These are phyloP conservation scores for Apis florea DNA, from an alignment of 1,140 invertebrate genomes.

Conservation along the genomic window DNA sequence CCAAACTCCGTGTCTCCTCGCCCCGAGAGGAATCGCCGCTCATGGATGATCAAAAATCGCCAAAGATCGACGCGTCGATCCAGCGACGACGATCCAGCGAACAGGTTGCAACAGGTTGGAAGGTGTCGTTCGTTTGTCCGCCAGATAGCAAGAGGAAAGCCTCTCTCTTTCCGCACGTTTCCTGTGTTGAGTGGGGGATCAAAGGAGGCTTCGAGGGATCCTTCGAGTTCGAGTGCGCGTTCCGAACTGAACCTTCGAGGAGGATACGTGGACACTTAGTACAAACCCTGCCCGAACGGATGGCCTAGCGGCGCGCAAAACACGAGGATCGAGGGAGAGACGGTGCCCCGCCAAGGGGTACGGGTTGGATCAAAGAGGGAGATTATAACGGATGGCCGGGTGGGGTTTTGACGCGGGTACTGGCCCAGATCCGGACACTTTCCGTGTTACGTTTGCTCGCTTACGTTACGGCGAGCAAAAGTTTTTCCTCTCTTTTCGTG, in stretches of 20 bases:
- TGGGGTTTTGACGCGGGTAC: conserved; percentile 46
- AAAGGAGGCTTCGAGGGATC: conserved; percentile 58
- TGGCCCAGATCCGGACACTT: conserved; percentile 64
- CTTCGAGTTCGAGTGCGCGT: conserved; percentile 75
- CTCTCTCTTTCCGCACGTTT: conserved; percentile 19
- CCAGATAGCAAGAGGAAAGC: conserved; percentile 24
- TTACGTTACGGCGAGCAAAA: not conserved
- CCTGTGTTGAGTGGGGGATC: conserved; percentile 35
- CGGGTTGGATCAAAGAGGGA: not conserved
- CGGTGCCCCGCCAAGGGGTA: conserved; percentile 22
- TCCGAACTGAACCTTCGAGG: conserved; percentile 74
- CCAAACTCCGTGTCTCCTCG: not conserved
- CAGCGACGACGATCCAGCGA: not conserved
- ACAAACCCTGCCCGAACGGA: conserved; percentile 69
- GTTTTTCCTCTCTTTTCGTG: not conserved
- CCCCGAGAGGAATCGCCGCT: conserved; percentile 30
- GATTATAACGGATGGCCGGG: conserved; percentile 48
- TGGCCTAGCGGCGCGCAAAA: conserved; percentile 64
- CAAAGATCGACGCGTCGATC: not conserved
- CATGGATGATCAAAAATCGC: conserved; percentile 25
- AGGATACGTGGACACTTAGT: conserved; percentile 75
- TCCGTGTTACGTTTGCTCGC: conserved; percentile 44
- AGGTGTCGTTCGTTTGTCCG: not conserved
- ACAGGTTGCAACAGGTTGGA: not conserved
- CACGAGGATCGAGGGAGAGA: conserved; percentile 66